These are phyloP conservation scores for Zenarchopterus dispar DNA, from an alignment of 2,797 vertebrate genomes.

Conservation along the genomic window DNA sequence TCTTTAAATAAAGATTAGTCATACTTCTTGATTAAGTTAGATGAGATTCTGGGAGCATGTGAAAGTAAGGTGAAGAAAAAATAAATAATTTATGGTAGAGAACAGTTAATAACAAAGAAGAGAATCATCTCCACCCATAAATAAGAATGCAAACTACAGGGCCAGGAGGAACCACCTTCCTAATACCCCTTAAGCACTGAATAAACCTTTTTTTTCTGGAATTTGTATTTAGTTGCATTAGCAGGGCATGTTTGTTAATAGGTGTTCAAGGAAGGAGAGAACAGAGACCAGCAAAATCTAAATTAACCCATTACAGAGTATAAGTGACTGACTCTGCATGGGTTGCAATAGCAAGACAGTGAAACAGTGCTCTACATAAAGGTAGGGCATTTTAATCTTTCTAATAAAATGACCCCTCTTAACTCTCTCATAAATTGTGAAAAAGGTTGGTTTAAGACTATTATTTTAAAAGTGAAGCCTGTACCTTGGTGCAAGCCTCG, in stretches of 20 bases:
- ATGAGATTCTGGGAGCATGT: constrained; percentile 53
- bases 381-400: constrained; percentile 46
- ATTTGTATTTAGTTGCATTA: constrained; percentile 61
- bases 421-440: constrained; percentile 49
- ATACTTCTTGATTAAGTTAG: constrained; percentile 51
- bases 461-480: too few relatives aligned
- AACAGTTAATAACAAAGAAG: constrained; percentile 56
- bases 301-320: too few relatives aligned
- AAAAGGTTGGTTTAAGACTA: constrained; percentile 24
- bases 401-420: constrained; percentile 62
- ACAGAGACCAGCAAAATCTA: constrained; percentile 25
- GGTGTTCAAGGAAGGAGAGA: constrained; percentile 48
- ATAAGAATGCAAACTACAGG: constrained; percentile 54
- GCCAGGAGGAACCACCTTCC: constrained; percentile 46
- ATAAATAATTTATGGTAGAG: constrained; percentile 50
- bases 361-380: constrained; percentile 38
- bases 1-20: too few relatives aligned
- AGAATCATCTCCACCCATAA: constrained; percentile 61
- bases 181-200: constrained; percentile 29
- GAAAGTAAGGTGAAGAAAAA: constrained; percentile 3
- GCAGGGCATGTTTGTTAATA: constrained; percentile 65
- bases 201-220: constrained; percentile 34
- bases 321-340: constrained; percentile 50
- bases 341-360: constrained; percentile 49
- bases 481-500: too few relatives aligned